phyloP scores from a whole-genome alignment of 2,797 vertebrate genomes.

The Bryconaethiops microstoma region DNA sequence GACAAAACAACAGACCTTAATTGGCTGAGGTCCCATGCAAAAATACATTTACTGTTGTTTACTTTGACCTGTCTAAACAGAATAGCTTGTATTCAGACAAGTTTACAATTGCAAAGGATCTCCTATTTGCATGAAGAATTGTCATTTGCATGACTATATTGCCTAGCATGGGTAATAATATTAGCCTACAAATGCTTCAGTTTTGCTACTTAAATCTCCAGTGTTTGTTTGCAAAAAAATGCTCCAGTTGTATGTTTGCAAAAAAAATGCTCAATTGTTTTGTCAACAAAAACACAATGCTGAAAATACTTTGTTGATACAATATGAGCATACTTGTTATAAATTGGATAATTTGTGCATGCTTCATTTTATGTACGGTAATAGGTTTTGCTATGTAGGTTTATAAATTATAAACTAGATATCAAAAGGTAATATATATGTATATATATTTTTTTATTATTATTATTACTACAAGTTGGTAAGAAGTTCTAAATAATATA shows the following conservation, averaged over 20 bases:
- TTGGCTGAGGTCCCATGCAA: conserved; percentile 23
- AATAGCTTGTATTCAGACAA: conserved; percentile 17
- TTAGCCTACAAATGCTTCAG: neutral
- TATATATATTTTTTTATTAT: no score
- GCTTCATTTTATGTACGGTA: no score
- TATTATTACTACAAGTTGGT: no score
- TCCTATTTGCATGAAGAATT: conserved; percentile 47
- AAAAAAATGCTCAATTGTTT: no score
- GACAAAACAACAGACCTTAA: neutral
- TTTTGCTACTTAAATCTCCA: neutral
- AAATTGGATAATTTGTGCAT: no score
- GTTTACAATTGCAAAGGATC: conserved; percentile 28
- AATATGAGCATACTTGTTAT: no score
- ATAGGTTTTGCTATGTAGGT: neutral
- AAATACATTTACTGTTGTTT: conserved; percentile 28
- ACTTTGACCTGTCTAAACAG: conserved; percentile 10
- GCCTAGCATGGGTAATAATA: conserved; percentile 5
- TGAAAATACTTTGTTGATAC: no score
- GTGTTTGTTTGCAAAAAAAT: no score
- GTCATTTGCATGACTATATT: conserved; percentile 46
- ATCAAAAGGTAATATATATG: neutral
- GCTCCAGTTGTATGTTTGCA: no score
- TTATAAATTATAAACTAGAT: neutral
- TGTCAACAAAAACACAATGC: no score
- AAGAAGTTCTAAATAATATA: neutral